Evolutionary conservation across 2,113 vertebrate genomes (phyloP).

Genomic region (Malurus melanocephalus): DNA sequence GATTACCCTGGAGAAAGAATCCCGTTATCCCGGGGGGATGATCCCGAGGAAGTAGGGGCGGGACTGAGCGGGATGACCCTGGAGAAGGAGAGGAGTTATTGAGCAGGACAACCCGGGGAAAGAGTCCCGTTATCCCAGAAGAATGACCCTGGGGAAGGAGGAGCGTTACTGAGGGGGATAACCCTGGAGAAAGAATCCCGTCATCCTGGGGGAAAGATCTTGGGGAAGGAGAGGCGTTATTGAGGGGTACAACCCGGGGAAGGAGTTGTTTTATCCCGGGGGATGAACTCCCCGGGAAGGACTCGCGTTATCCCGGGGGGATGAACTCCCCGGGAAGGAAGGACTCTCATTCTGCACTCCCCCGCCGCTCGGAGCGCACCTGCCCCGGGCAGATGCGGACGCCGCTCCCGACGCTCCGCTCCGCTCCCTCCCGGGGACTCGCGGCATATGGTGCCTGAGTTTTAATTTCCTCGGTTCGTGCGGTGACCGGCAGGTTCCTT

Average conservation of each 20-base stretch:
- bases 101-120: no score
- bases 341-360: rapidly evolving
- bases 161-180: rapidly evolving
- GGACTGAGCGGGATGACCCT: no score
- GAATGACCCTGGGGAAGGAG: not conserved
- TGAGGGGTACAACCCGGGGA: no score
- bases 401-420: not conserved
- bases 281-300: not conserved
- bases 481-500: conserved; percentile 19
- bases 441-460: conserved; percentile 17
- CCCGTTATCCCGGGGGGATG: no score
- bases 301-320: rapidly evolving
- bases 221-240: no score
- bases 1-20: not conserved
- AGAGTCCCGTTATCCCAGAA: no score
- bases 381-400: conserved; percentile 13
- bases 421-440: not conserved
- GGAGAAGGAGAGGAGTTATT: no score
- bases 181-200: rapidly evolving
- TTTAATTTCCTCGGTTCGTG: conserved; percentile 50
- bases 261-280: no score
- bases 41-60: not conserved
- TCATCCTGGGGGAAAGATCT: no score
- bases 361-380: not conserved
- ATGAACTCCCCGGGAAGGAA: not conserved